Evolutionary conservation across 2,113 vertebrate genomes (phyloP).

Genomic region (Tupaia tana): DNA sequence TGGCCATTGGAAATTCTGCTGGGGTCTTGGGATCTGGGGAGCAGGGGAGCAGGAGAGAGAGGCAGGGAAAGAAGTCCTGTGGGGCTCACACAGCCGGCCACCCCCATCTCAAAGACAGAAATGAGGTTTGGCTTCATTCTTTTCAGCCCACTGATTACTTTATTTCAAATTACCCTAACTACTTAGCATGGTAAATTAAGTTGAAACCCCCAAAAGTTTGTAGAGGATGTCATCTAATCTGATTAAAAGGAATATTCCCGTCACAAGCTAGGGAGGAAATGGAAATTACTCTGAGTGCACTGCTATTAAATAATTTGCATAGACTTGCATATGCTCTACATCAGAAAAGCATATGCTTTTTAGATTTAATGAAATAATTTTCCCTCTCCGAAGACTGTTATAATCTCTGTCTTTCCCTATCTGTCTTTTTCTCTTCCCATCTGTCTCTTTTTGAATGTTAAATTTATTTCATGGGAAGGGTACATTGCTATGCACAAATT

Average conservation of each 20-base stretch:
- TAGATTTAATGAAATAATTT: conserved; percentile 78
- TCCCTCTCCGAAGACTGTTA: conserved; percentile 71
- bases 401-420: conserved; percentile 71
- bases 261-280: conserved; percentile 77
- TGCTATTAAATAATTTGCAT: conserved; percentile 82
- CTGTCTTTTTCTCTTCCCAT: conserved; percentile 70
- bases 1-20: conserved; percentile 18
- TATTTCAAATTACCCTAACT: conserved; percentile 82
- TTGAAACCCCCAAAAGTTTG: conserved; percentile 79
- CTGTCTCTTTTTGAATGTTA: conserved; percentile 72
- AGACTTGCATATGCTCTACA: conserved; percentile 80
- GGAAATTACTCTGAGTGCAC: conserved; percentile 77
- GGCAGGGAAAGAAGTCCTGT: neutral
- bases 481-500: conserved; percentile 44
- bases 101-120: conserved; percentile 64
- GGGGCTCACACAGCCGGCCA: conserved; percentile 21
- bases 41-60: neutral
- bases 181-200: conserved; percentile 81
- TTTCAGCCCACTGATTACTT: conserved; percentile 80
- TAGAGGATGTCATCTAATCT: conserved; percentile 83
- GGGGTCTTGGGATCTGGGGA: conserved; percentile 12
- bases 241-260: conserved; percentile 82
- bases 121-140: conserved; percentile 75
- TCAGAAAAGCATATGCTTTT: conserved; percentile 79
- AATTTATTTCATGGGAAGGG: conserved; percentile 72